A percentile compares a stretch with the other conserved stretches of the same genome.
These are phyloP conservation scores for Zaprionus lachaisei DNA, from an alignment of 1,140 invertebrate genomes.

Conservation along the genomic window DNA sequence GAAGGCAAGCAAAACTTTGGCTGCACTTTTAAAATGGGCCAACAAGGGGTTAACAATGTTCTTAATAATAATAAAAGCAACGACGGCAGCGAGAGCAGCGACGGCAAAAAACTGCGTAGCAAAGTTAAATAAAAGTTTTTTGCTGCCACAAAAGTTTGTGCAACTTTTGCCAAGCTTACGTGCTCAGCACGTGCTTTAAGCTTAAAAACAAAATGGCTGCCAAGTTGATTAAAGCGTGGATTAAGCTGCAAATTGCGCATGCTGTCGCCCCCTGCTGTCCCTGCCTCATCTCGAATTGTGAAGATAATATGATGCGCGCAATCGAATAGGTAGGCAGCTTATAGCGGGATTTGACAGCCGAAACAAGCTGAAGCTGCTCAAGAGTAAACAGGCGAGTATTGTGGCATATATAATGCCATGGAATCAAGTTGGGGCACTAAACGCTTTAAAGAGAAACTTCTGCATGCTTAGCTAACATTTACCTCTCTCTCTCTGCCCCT, in stretches of 20 bases:
- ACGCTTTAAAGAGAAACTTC: not conserved
- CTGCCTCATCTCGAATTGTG: slow-evolving; percentile 28
- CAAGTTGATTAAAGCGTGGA: slow-evolving; percentile 19
- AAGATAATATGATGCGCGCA: slow-evolving; percentile 23
- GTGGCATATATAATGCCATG: not conserved
- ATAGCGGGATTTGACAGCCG: not conserved
- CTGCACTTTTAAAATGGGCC: slow-evolving; percentile 31
- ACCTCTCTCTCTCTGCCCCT: not conserved
- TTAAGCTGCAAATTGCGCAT: slow-evolving; percentile 2
- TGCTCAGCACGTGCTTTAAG: slow-evolving; percentile 22
- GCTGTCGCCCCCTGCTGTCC: too few relatives aligned
- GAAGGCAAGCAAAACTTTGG: slow-evolving; percentile 41
- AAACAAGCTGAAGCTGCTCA: not conserved
- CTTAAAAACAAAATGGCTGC: slow-evolving; percentile 26
- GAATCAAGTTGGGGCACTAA: not conserved
- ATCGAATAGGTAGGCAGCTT: slow-evolving; percentile 29
- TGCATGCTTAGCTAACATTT: not conserved
- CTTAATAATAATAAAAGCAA: slow-evolving; percentile 73
- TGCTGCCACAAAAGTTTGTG: slow-evolving; percentile 58
- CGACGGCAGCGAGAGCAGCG: not conserved
- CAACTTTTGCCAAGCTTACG: slow-evolving; percentile 22
- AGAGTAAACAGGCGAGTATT: not conserved
- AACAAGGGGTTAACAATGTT: slow-evolving; percentile 71
- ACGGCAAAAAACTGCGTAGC: slow-evolving; percentile 60
- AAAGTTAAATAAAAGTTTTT: slow-evolving; percentile 78